Conservation (phyloP, 2,797 vertebrate species). For the Spinibarbus caldwelli region DNA sequence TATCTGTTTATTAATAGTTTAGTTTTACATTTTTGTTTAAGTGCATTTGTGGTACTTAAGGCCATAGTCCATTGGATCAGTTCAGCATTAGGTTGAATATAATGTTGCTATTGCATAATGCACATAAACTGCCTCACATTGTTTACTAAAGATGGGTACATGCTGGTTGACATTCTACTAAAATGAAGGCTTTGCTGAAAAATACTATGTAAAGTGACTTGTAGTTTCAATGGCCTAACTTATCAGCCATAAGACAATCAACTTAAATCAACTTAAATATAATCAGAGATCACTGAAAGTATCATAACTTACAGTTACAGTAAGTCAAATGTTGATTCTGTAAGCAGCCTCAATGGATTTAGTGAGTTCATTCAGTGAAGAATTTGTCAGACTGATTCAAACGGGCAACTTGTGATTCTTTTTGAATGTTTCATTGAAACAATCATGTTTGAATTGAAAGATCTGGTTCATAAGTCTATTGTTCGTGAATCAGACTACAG, state of each 20-base stretch:
- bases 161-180: not conserved
- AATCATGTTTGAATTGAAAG: not conserved
- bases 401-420: too few species aligned
- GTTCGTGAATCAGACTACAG: not conserved
- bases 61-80: not conserved
- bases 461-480: not conserved
- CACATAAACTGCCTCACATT: not conserved
- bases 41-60: not conserved
- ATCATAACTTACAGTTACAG: not conserved
- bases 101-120: not conserved
- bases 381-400: not conserved
- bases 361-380: not conserved
- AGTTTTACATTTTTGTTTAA: not conserved
- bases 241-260: not conserved
- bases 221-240: not conserved
- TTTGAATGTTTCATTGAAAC: not conserved
- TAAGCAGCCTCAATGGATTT: not conserved
- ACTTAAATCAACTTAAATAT: not conserved
- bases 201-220: not conserved
- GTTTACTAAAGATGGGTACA: not conserved
- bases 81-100: not conserved
- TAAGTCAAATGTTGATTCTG: constrained; percentile 1
- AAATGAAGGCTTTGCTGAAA: not conserved
- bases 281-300: not conserved
- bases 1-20: not conserved